phyloP scores from a whole-genome alignment of 2,888 invertebrate species.

The Lomographa bimaculata region DNA sequence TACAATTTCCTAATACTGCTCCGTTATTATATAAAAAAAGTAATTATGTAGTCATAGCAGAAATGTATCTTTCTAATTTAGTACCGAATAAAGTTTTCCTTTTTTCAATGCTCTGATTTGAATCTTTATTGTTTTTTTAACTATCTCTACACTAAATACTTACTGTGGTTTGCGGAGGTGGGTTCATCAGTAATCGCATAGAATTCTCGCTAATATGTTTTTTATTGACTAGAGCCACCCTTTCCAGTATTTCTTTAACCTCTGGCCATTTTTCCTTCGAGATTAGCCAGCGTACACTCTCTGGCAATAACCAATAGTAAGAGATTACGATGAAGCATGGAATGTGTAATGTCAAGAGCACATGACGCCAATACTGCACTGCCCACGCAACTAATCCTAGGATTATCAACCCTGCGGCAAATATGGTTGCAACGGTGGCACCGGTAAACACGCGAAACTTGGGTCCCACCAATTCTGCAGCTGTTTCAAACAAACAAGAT shows the following conservation, averaged over 20 bases:
- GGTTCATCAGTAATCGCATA: slow-evolving; percentile 63
- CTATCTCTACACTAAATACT: too few relatives aligned
- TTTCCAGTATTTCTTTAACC: slow-evolving; percentile 84
- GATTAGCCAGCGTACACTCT: slow-evolving; percentile 90
- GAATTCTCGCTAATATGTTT: slow-evolving; percentile 79
- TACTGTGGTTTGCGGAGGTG: slow-evolving; percentile 48
- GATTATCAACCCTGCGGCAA: slow-evolving; percentile 87
- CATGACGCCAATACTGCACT: slow-evolving; percentile 86
- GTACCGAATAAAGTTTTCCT: too few relatives aligned
- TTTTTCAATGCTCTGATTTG: too few relatives aligned
- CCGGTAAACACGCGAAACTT: slow-evolving; percentile 88
- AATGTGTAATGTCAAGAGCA: slow-evolving; percentile 86
- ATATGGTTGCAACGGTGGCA: slow-evolving; percentile 87
- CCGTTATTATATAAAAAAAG: too few relatives aligned
- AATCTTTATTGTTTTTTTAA: too few relatives aligned
- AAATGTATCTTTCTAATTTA: too few relatives aligned
- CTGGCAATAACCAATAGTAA: slow-evolving; percentile 86
- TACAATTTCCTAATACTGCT: too few relatives aligned
- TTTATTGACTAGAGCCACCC: slow-evolving; percentile 85
- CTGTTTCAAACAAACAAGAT: too few relatives aligned
- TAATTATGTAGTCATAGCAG: too few relatives aligned
- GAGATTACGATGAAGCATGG: slow-evolving; percentile 86
- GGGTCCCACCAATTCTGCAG: slow-evolving; percentile 90
- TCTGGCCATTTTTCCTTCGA: slow-evolving; percentile 85
- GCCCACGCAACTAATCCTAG: slow-evolving; percentile 87